Evolutionary conservation across 2,113 vertebrate species (phyloP), one percentile per base, ranked within the genome.

Genomic region (Pantherophis guttatus): DNA sequence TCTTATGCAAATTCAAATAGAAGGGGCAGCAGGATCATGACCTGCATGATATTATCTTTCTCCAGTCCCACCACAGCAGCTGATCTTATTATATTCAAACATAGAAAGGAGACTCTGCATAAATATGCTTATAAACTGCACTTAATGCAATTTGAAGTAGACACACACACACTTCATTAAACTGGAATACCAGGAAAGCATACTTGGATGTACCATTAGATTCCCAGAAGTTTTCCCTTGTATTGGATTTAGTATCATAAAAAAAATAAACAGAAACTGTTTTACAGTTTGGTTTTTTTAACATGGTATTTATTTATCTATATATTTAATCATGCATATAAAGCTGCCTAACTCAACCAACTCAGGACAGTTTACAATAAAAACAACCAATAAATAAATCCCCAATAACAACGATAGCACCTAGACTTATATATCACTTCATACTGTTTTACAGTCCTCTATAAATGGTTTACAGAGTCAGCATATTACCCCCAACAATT

Each of bases 271-370:
- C 21, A n/a, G 1, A 54, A 39, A 10, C 44, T 23, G 12, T 17
- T 44, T 12, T 1, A n/a, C 23, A 54, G 8, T 70, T 91, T 94
- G 94, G 94, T 96, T 97, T 96, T 95, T 96, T 94, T 94, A 96
- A 95, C 29, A 1, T 54, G 86, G 93, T 55, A 55, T 15, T 15
- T 55, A 97, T 98, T 98, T 97, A 98, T 97, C 97, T 96, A 95
- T 97, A 96, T 97, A 70, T 70, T n/a, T 33, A 70, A 70, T 70
- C 29, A 33, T 26, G 15, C 8, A 10, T 70, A 70, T n/a, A 70
- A 29, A 70, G 12, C 1, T 13, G n/a, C 29, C 29, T n/a, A 70
- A n/a, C 12, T 70, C 65, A 70, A 70, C 11, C 65, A n/a, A 33
- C 12, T 70, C 29, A n/a, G 5, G 65, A n/a, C 29, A 15, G 65